Evolutionary conservation across 92 coral and sea anemone species (phyloP), one percentile per base, ranked within the genome.

Genomic region (Palythoa grandiflora): DNA sequence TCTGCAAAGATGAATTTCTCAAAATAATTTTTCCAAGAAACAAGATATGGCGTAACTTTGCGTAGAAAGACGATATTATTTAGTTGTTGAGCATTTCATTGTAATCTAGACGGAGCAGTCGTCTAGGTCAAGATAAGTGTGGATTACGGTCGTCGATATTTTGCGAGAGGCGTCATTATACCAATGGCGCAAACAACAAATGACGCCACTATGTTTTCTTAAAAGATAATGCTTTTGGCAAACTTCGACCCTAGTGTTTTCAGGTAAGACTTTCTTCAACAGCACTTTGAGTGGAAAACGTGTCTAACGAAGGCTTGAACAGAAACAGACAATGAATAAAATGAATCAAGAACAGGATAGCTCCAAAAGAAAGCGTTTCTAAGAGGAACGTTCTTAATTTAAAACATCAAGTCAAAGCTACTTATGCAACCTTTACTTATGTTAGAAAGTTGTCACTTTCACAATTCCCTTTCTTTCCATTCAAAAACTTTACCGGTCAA

Each of bases 101-200:
- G 75, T 19, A 11, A 81, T 14, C 6, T 39, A 81, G 66, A 65
- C 57, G 50, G 12, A 77, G 66, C 40, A 60, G 59, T 81, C 55
- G 86, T 81, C 86, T 81, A 48, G 61, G 86, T 65, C 83, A 66
- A 68, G 86, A 66, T 65, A 65, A 68, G 86, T 47, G 60, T 54
- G 14, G 86, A 81, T 81, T 81, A 81, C 60, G 38, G 19, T 81
- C 86, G 66, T 65, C 86, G 86, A 60, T 21, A 47, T 79, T 13
- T 79, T 57, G 37, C 39, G 73, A 38, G 57, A 39, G 84, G 17
- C 84, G 54, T 61, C n/a, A 5, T 61, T 19, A 16, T 15, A 61
- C 86, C 66, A 16, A 81, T 68, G 40, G 86, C 7, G 40, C 52
- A 61, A 81, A 81, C 61, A 20, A 12, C 74, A 20, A 81, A 81